Evolutionary conservation across 2,888 invertebrate species (phyloP).

Genomic region (Spicauda simplicius): DNA sequence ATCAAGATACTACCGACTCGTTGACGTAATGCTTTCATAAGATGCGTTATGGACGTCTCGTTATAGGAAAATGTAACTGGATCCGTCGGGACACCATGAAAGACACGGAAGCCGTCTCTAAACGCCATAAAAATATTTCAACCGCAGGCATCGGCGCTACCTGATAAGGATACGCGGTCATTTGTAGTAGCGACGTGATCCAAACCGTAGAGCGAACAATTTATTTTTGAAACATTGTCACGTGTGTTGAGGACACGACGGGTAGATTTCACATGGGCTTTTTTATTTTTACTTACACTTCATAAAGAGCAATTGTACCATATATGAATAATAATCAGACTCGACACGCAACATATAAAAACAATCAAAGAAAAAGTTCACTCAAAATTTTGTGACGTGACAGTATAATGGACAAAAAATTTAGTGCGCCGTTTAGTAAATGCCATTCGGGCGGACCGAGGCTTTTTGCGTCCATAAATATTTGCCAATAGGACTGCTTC

Average conservation of each 20-base stretch:
- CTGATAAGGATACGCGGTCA: conserved; percentile 80
- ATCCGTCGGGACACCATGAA: conserved; percentile 59
- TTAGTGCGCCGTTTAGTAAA: conserved; percentile 55
- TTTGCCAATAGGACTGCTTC: conserved; percentile 67
- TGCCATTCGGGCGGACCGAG: conserved; percentile 53
- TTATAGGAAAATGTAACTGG: conserved; percentile 72
- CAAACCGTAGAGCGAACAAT: conserved; percentile 60
- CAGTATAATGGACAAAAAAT: conserved; percentile 66
- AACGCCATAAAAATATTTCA: conserved; percentile 80
- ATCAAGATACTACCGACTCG: conserved; percentile 53
- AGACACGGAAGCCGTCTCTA: conserved; percentile 72
- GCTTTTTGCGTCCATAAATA: conserved; percentile 74
- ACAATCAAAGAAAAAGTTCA: conserved; percentile 53
- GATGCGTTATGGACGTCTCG: conserved; percentile 55
- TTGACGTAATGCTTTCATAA: conserved; percentile 58
- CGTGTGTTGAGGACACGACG: conserved; percentile 63
- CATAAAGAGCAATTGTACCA: conserved; percentile 9
- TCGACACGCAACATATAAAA: conserved; percentile 44
- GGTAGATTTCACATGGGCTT: conserved; percentile 58
- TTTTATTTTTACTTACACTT: conserved; percentile 28
- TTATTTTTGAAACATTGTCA: conserved; percentile 63
- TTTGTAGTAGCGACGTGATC: conserved; percentile 73
- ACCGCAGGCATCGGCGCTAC: conserved; percentile 70
- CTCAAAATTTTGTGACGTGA: conserved; percentile 58
- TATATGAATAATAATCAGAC: conserved; percentile 31